Evolutionary conservation across 2,113 vertebrate genomes (phyloP), one percentile per base, ranked within the genome.

Genomic region (Myotis davidii): DNA sequence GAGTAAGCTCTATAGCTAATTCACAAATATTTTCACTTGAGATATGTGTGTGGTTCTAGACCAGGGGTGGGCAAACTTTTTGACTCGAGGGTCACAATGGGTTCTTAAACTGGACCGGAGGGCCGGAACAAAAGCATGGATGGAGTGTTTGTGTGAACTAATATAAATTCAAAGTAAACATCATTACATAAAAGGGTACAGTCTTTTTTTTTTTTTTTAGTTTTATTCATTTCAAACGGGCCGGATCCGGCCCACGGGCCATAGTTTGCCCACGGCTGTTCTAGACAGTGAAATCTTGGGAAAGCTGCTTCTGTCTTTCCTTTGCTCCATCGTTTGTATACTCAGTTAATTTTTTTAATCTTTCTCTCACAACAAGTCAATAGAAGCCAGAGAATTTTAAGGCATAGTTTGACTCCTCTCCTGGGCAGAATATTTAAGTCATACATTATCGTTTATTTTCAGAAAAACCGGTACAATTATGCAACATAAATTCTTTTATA

Each of bases 401-500:
- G 88, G 78, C 98, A 97, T 90, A 85, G 50, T 96, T 94, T 95
- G 93, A 97, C 85, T 98, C 96, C 97, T 97, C 95, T 97, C 97
- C 96, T 91, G 0, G 20, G 88, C 87, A 97, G 98, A 98, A 86
- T 97, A 97, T 95, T 98, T 98, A 94, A 98, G 96, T 96, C 95
- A 97, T 94, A 97, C 52, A 96, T 98, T 97, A 98, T 96, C 97
- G 92, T 98, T 98, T 98, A 96, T 98, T 98, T 98, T 97, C 96
- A 97, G 94, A 96, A 96, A 97, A 97, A 97, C 94, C 83, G 89
- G n/a, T 86, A 98, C 93, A 98, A 98, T 98, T 98, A 98, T 97
- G 98, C 97, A 98, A 98, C 98, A 98, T 96, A 97, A 98, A 98
- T 98, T 98, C 93, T 97, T 98, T 97, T 96, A 98, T 97, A 98